Percentiles rank a stretch among this genome's conserved stretches.
Evolutionary conservation across 2,113 vertebrate species (phyloP).

Genomic region (Pagrus major): DNA sequence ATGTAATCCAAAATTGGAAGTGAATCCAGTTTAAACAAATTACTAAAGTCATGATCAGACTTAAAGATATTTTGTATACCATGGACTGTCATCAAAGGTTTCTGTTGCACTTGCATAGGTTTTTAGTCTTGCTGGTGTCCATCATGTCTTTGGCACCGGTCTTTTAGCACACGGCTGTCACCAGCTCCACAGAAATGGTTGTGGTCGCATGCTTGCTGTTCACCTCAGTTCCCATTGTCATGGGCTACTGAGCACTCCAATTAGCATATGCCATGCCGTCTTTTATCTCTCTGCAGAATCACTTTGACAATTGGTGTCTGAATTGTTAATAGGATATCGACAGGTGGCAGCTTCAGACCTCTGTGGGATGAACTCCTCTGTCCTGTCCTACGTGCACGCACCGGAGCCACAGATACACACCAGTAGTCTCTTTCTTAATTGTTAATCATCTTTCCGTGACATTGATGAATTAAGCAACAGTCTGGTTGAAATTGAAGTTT

Average conservation of each 20-base stretch:
- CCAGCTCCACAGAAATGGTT: constrained; percentile 7
- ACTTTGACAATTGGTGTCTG: constrained; percentile 51
- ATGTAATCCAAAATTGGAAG: background rate
- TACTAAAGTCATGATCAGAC: background rate
- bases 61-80: background rate
- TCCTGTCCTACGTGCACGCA: constrained; percentile 34
- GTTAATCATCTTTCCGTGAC: constrained; percentile 67
- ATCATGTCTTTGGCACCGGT: background rate
- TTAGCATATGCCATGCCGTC: constrained; percentile 60
- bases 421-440: constrained; percentile 57
- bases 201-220: constrained; percentile 1
- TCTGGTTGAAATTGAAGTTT: constrained; percentile 53
- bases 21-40: background rate
- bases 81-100: background rate
- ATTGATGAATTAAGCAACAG: constrained; percentile 64
- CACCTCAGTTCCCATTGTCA: constrained; percentile 45
- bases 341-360: constrained; percentile 59
- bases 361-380: constrained; percentile 33
- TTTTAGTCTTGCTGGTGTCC: background rate
- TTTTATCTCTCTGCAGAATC: constrained; percentile 61
- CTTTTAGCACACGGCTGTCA: background rate
- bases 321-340: constrained; percentile 72
- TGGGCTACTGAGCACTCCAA: constrained; percentile 51
- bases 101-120: background rate
- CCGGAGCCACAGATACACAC: constrained; percentile 42